Conservation (phyloP, 2,797 vertebrate species). For the Pachyuromys duprasi region DNA sequence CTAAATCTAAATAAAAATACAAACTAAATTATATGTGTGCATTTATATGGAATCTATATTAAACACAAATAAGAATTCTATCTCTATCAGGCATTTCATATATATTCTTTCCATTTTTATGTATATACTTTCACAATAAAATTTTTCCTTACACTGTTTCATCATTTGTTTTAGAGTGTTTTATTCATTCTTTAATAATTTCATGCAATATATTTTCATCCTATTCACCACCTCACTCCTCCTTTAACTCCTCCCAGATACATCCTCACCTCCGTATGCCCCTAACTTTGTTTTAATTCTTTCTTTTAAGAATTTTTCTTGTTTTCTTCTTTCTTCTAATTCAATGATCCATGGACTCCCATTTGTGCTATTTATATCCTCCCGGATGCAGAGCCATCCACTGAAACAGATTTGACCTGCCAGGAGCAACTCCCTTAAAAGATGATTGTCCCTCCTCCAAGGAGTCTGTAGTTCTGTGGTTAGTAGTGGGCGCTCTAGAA, state of each 20-base stretch:
- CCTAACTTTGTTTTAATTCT: neutral
- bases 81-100: slow-evolving; percentile 24
- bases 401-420: neutral
- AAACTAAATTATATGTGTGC: neutral
- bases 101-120: neutral
- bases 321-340: neutral
- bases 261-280: neutral
- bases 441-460: neutral
- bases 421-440: neutral
- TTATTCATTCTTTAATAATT: neutral
- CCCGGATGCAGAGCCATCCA: neutral
- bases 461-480: neutral
- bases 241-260: neutral
- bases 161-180: neutral
- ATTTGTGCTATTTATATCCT: neutral
- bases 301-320: too few species aligned
- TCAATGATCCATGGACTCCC: neutral
- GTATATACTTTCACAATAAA: neutral
- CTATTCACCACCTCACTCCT: neutral
- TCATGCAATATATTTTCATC: neutral
- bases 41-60: neutral
- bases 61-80: neutral
- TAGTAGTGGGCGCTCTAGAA: neutral
- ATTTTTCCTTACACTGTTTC: slow-evolving; percentile 7
- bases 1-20: neutral